A percentile compares a stretch with the other conserved stretches of the same genome.
These are phyloP conservation scores for Chesias legatella DNA, from an alignment of 2,888 invertebrate species.

Conservation along the genomic window DNA sequence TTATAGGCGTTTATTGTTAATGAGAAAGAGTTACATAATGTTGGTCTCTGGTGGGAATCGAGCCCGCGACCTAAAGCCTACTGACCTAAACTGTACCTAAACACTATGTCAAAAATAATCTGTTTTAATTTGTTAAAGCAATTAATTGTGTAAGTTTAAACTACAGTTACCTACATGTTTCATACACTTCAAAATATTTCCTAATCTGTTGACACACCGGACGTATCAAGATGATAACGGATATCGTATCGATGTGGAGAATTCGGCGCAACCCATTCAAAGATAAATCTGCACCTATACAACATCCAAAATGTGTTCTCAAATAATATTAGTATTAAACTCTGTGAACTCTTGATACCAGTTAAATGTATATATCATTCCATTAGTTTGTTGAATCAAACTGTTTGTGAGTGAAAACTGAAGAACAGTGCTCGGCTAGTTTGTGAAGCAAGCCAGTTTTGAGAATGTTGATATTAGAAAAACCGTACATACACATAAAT, in stretches of 20 bases:
- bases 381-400: constrained; percentile 50
- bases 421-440: constrained; percentile 29
- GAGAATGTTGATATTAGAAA: no score
- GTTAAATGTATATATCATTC: constrained; percentile 36
- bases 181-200: constrained; percentile 12
- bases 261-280: constrained; percentile 6
- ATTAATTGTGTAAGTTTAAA: no score
- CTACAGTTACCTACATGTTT: no score
- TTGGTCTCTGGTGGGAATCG: no score
- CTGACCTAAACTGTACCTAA: no score
- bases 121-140: no score
- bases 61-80: no score
- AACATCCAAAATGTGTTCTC: constrained; percentile 15
- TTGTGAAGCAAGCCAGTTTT: constrained; percentile 36
- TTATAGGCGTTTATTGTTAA: no score
- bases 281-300: constrained; percentile 6
- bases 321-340: constrained; percentile 2
- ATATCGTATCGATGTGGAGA: constrained; percentile 20
- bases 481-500: no score
- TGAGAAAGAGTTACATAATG: no score
- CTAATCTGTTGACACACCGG: constrained; percentile 17
- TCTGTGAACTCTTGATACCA: neutral
- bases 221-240: constrained; percentile 23
- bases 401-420: constrained; percentile 43
- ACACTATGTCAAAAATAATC: no score